Percentiles rank a stretch among this genome's conserved stretches.
These are phyloP conservation scores for Drosophila navojoa DNA, from an alignment of 1,140 invertebrate genomes.

Conservation along the genomic window DNA sequence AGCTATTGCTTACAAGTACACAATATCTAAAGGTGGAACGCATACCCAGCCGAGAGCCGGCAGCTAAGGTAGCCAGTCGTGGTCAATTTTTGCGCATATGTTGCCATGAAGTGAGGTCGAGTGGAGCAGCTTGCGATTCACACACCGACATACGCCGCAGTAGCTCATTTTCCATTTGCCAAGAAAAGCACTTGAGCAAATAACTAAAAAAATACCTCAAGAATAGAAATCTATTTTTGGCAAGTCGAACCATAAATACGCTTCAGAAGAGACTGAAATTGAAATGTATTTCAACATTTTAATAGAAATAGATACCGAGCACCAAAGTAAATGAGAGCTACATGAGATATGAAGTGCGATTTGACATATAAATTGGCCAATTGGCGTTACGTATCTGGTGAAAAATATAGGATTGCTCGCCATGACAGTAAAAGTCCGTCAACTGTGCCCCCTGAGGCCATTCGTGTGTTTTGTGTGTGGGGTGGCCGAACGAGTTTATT, in stretches of 20 bases:
- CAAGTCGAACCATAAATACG: slow-evolving; percentile 2
- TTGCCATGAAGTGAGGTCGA: slow-evolving; percentile 64
- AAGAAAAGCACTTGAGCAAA: slow-evolving; percentile 58
- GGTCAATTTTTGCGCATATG: slow-evolving; percentile 77
- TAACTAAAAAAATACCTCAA: slow-evolving; percentile 38
- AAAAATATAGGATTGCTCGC: background rate
- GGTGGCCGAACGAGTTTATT: slow-evolving; percentile 53
- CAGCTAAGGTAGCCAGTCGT: slow-evolving; percentile 32
- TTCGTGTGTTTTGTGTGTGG: slow-evolving; percentile 17
- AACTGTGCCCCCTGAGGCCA: slow-evolving; percentile 55
- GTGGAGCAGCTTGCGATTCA: slow-evolving; percentile 50
- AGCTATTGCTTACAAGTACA: background rate
- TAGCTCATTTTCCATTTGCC: slow-evolving; percentile 63
- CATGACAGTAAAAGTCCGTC: slow-evolving; percentile 21
- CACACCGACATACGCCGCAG: slow-evolving; percentile 28
- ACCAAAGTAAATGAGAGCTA: no score
- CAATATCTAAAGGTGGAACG: slow-evolving; percentile 20
- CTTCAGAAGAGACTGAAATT: background rate
- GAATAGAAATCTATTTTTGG: background rate
- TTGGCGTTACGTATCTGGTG: background rate
- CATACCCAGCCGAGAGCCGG: slow-evolving; percentile 21
- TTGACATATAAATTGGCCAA: background rate
- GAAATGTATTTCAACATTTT: no score
- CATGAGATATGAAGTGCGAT: no score
- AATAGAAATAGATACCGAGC: background rate